phyloP scores from a whole-genome alignment of 1,140 invertebrate species.

The Diorhabda elongata region DNA sequence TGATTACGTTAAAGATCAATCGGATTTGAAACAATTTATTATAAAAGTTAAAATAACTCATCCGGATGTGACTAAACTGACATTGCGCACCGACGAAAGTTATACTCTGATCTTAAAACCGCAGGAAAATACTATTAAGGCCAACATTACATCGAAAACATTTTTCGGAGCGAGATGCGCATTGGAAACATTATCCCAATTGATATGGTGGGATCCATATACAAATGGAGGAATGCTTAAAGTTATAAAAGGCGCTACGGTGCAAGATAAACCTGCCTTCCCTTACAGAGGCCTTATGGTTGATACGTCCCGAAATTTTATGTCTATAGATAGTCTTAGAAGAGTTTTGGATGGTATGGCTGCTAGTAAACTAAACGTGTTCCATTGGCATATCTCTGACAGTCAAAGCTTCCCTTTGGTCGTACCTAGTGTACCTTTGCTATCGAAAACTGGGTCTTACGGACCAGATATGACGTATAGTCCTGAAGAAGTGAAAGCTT shows the following conservation, averaged over 20 bases:
- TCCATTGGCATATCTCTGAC: constrained; percentile 84
- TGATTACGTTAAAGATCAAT: constrained; percentile 33
- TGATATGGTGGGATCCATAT: constrained; percentile 72
- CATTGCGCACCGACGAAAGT: constrained; percentile 67
- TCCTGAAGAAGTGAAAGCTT: constrained; percentile 59
- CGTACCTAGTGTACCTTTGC: constrained; percentile 62
- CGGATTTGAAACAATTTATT: constrained; percentile 49
- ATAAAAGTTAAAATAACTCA: constrained; percentile 52
- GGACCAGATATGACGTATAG: constrained; percentile 65
- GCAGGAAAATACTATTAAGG: constrained; percentile 53
- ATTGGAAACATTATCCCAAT: constrained; percentile 72
- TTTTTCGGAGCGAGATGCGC: constrained; percentile 77
- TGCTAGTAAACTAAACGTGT: constrained; percentile 75
- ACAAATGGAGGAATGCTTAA: constrained; percentile 58
- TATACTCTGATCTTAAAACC: constrained; percentile 61
- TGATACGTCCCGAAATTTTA: constrained; percentile 74
- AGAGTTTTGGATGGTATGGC: constrained; percentile 73
- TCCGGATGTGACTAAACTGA: constrained; percentile 53
- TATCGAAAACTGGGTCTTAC: constrained; percentile 73
- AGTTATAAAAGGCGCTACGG: constrained; percentile 50
- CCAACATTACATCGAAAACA: constrained; percentile 61
- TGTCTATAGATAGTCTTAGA: constrained; percentile 64
- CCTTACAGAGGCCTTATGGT: constrained; percentile 68
- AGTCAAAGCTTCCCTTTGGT: constrained; percentile 78
- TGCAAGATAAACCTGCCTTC: constrained; percentile 59